A percentile compares a stretch with the other conserved stretches of the same genome.
Conservation (phyloP, 2,797 vertebrate genomes). For the Neostethus bicornis region DNA sequence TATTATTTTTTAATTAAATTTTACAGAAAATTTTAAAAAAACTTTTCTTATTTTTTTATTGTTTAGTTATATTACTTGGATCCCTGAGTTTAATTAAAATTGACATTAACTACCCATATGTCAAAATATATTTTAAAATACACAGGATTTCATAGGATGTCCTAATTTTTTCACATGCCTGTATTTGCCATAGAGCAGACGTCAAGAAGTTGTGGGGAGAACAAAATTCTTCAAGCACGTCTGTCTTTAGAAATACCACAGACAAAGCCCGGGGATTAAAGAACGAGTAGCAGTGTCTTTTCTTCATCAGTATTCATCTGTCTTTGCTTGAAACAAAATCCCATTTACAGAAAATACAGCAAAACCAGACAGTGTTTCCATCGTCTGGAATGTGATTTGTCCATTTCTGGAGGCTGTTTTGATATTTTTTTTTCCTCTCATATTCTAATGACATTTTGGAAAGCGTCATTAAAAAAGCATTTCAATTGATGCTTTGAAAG, state of each 20-base stretch:
- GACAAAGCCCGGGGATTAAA: conserved; percentile 24
- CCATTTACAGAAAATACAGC: conserved; percentile 23
- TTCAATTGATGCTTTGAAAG: conserved; percentile 1
- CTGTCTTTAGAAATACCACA: conserved; percentile 25
- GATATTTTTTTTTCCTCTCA: neutral
- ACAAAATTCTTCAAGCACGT: conserved; percentile 26
- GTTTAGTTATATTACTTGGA: too few relatives aligned
- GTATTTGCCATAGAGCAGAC: too few relatives aligned
- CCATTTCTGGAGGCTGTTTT: conserved; percentile 3
- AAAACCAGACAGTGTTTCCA: conserved; percentile 21
- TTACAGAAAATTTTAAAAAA: too few relatives aligned
- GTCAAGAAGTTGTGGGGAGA: conserved; percentile 17
- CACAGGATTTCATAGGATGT: too few relatives aligned
- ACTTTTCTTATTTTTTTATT: too few relatives aligned
- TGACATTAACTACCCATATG: too few relatives aligned
- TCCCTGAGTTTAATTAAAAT: too few relatives aligned
- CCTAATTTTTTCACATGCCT: too few relatives aligned
- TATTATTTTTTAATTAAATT: too few relatives aligned
- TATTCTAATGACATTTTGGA: conserved; percentile 8
- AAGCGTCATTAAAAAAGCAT: conserved; percentile 1
- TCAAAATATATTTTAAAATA: too few relatives aligned
- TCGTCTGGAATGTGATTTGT: conserved; percentile 18
- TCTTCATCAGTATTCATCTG: conserved; percentile 26
- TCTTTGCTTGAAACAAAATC: conserved; percentile 43
- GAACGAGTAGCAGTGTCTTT: conserved; percentile 41